Evolutionary conservation across 2,797 vertebrate species (phyloP).

Genomic region (Paguma larvata): DNA sequence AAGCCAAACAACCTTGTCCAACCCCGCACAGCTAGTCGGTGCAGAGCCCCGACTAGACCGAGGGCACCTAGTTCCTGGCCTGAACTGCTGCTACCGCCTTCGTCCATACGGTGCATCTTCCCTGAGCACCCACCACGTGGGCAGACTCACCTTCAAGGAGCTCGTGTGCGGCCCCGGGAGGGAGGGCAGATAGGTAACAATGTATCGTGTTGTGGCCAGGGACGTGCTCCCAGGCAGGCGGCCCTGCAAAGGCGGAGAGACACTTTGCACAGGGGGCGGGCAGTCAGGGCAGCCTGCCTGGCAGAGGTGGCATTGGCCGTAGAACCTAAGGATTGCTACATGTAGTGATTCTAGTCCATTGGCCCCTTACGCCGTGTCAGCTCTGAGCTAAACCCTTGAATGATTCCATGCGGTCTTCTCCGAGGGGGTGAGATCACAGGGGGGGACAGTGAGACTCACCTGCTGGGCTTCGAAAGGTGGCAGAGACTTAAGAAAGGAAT

Average conservation of each 20-base stretch:
- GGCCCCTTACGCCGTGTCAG: fast-evolving
- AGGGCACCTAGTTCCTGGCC: neutral
- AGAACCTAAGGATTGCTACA: fast-evolving
- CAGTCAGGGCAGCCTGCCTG: conserved; percentile 11
- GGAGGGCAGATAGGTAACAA: neutral
- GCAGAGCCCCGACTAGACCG: neutral
- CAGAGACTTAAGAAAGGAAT: neutral
- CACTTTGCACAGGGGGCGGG: neutral
- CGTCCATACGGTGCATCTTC: fast-evolving
- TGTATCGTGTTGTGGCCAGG: neutral
- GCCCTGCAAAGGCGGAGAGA: neutral
- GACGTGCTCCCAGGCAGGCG: neutral
- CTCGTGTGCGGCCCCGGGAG: neutral
- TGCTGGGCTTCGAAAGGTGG: neutral
- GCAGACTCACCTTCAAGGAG: neutral
- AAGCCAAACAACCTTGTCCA: neutral
- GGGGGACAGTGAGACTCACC: neutral
- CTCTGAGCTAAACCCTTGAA: neutral
- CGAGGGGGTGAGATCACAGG: too few species aligned
- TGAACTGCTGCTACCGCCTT: neutral
- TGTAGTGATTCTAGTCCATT: neutral
- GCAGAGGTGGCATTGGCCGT: neutral
- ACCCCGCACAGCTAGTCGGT: neutral
- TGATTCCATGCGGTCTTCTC: neutral
- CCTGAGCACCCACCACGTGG: fast-evolving